phyloP scores from a whole-genome alignment of 1,140 invertebrate genomes.

The Philaenus spumarius region DNA sequence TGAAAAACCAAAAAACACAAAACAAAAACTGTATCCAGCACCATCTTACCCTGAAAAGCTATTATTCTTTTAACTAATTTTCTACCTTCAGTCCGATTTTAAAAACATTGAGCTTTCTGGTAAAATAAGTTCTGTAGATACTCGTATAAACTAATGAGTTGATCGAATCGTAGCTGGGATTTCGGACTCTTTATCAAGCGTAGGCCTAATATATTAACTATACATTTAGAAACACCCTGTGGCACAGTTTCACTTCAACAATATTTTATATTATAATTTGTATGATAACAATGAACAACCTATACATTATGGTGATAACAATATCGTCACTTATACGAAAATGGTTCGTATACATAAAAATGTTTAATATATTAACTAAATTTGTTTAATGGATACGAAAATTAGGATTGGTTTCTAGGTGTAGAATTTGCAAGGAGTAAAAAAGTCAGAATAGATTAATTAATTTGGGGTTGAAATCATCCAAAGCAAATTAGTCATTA shows the following conservation, averaged over 20 bases:
- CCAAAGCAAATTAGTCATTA: too few species aligned
- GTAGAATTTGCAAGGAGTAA: too few species aligned
- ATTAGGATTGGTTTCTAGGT: too few species aligned
- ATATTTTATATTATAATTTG: neutral
- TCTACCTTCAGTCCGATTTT: neutral
- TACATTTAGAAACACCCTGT: slow-evolving; percentile 9
- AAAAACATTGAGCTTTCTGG: neutral
- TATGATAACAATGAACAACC: neutral
- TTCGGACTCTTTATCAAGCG: neutral
- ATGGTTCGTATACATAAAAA: neutral
- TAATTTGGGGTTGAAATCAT: too few species aligned
- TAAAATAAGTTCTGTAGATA: neutral
- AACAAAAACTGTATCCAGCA: too few species aligned
- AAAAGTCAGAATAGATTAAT: too few species aligned
- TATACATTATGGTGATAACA: neutral
- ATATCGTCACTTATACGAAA: neutral
- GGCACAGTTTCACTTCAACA: slow-evolving; percentile 12
- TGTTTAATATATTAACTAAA: too few species aligned
- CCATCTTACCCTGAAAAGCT: too few species aligned
- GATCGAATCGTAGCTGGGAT: neutral
- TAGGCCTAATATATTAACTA: slow-evolving; percentile 11
- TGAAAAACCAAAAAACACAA: too few species aligned
- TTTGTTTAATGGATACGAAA: too few species aligned
- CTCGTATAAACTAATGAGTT: neutral
- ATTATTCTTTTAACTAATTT: neutral